Evolutionary conservation across 2,113 vertebrate species (phyloP).

Genomic region (Pelodiscus sinensis): DNA sequence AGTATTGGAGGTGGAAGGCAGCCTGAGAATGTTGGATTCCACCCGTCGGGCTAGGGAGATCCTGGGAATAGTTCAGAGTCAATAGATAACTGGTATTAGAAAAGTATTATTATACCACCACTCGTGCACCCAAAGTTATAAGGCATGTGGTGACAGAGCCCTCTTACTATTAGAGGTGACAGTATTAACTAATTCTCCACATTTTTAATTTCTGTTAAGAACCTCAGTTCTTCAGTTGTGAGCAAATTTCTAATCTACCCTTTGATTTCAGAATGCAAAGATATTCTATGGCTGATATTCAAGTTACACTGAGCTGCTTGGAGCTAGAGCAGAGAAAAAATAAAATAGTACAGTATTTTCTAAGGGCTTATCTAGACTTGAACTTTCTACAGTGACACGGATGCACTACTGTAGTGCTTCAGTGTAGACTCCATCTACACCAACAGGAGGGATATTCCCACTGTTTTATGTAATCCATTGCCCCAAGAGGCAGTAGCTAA

Average conservation of each 20-base stretch:
- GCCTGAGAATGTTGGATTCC: too few relatives aligned
- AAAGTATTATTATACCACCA: background rate
- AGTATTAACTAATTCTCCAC: background rate
- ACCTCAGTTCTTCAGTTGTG: background rate
- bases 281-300: conserved; percentile 47
- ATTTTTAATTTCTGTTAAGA: conserved; percentile 19
- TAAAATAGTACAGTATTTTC: conserved; percentile 38
- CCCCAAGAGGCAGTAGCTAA: background rate
- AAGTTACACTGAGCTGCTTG: conserved; percentile 10
- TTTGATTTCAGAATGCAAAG: conserved; percentile 44
- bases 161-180: background rate
- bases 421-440: background rate
- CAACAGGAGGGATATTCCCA: background rate
- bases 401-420: background rate
- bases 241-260: conserved; percentile 50
- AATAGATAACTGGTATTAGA: too few relatives aligned
- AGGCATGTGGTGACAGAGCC: background rate
- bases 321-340: conserved; percentile 51
- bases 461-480: background rate
- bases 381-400: background rate
- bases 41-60: too few relatives aligned
- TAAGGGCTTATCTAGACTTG: background rate
- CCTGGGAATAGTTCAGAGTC: too few relatives aligned
- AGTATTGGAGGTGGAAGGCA: too few relatives aligned
- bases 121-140: background rate